These are phyloP conservation scores for Eupsittula cactorum DNA, from an alignment of 2,113 vertebrate genomes.

Conservation along the genomic window DNA sequence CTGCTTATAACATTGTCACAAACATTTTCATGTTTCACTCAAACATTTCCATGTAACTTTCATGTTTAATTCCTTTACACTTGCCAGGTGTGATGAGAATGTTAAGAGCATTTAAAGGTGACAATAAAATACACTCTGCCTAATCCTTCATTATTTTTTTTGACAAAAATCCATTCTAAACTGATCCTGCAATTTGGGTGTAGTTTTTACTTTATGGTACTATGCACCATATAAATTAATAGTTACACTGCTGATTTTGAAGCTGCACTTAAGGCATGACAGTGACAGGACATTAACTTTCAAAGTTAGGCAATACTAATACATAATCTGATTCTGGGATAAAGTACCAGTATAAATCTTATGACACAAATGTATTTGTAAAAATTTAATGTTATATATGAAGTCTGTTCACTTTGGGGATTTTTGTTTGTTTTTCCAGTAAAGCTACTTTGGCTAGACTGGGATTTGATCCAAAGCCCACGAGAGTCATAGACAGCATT, in stretches of 20 bases:
- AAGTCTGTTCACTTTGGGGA: neutral
- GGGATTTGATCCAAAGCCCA: conserved; percentile 22
- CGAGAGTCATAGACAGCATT: neutral
- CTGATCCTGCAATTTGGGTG: neutral
- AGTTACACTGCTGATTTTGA: neutral
- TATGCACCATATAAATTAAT: neutral
- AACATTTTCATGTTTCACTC: conserved; percentile 1
- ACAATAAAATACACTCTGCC: neutral
- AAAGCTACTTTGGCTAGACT: conserved; percentile 11
- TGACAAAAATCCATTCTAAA: neutral
- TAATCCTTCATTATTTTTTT: neutral
- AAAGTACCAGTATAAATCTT: neutral
- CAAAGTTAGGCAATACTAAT: neutral
- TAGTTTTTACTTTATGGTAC: conserved; percentile 10
- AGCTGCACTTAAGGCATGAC: neutral
- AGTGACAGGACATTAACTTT: neutral
- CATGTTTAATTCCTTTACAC: neutral
- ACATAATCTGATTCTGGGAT: neutral
- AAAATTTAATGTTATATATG: neutral
- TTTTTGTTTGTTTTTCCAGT: conserved; percentile 1
- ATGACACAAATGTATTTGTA: neutral
- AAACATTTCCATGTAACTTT: neutral
- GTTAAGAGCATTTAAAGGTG: neutral
- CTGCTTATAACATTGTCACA: neutral
- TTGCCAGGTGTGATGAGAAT: neutral